Evolutionary conservation across 2,888 invertebrate genomes (phyloP).

Genomic region (Ypsolopha scabrella): DNA sequence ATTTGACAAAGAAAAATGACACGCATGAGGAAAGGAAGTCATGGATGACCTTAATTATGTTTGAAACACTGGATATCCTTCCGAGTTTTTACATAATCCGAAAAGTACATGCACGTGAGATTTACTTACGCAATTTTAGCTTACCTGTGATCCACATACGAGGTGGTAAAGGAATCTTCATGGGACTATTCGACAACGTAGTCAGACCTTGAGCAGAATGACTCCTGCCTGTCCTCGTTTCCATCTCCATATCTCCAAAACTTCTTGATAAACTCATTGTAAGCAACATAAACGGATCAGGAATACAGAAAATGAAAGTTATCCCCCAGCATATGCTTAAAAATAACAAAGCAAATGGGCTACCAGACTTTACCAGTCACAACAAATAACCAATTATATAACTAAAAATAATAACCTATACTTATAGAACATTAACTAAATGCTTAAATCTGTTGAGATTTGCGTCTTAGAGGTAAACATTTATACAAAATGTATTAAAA

Average conservation of each 20-base stretch:
- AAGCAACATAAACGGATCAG: constrained; percentile 24
- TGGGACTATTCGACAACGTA: constrained; percentile 38
- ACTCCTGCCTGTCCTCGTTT: constrained; percentile 38
- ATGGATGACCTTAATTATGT: too few relatives aligned
- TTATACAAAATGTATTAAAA: constrained; percentile 56
- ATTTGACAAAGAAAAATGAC: too few relatives aligned
- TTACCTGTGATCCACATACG: constrained; percentile 62
- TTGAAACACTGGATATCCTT: too few relatives aligned
- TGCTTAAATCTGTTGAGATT: constrained; percentile 50
- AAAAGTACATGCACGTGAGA: too few relatives aligned
- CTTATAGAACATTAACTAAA: constrained; percentile 3
- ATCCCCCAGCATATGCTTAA: constrained; percentile 45
- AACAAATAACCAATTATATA: neutral
- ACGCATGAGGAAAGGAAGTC: too few relatives aligned
- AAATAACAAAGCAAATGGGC: constrained; percentile 35
- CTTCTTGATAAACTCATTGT: constrained; percentile 35
- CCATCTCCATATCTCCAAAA: constrained; percentile 24
- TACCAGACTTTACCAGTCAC: constrained; percentile 11
- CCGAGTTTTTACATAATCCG: too few relatives aligned
- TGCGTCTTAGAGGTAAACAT: constrained; percentile 52
- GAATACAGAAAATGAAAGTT: constrained; percentile 35
- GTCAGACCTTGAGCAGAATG: constrained; percentile 57
- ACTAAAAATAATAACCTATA: neutral
- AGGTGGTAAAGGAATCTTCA: constrained; percentile 66
- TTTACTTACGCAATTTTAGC: constrained; percentile 4